These are phyloP conservation scores for Platerodrilus igneus DNA, from an alignment of 2,888 invertebrate species.

Conservation along the genomic window DNA sequence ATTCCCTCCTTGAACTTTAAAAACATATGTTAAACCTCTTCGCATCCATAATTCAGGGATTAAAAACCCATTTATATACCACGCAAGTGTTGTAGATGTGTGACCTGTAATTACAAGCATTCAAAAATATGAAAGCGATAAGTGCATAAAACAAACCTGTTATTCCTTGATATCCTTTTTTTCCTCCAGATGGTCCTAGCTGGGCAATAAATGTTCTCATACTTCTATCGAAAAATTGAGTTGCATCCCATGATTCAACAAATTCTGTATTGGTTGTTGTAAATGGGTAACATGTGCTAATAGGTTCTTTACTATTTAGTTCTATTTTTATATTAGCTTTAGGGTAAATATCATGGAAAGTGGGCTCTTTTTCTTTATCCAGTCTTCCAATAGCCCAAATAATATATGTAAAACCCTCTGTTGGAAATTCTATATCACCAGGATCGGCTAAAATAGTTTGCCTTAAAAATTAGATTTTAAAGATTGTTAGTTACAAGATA, in stretches of 20 bases:
- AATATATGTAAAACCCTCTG: conserved; percentile 56
- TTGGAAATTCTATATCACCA: conserved; percentile 69
- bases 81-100: conserved; percentile 69
- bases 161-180: conserved; percentile 70
- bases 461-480: conserved; percentile 1
- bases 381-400: conserved; percentile 84
- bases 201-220: conserved; percentile 75
- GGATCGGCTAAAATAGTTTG: conserved; percentile 59
- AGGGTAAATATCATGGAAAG: conserved; percentile 77
- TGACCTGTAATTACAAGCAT: conserved; percentile 55
- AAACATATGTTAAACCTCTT: conserved; percentile 78
- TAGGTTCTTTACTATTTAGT: conserved; percentile 60
- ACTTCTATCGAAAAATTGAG: conserved; percentile 62
- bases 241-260: conserved; percentile 56
- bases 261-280: conserved; percentile 48
- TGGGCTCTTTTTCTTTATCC: conserved; percentile 72
- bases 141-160: conserved; percentile 50
- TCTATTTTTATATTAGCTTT: conserved; percentile 64
- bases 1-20: conserved; percentile 78
- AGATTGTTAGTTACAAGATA: conserved; percentile 57
- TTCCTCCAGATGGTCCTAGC: conserved; percentile 79
- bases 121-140: neutral
- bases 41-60: conserved; percentile 84
- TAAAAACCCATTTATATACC: conserved; percentile 90
- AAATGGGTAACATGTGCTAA: conserved; percentile 72